phyloP scores from a whole-genome alignment of 2,113 vertebrate species.

The Cynopterus brachyotis region DNA sequence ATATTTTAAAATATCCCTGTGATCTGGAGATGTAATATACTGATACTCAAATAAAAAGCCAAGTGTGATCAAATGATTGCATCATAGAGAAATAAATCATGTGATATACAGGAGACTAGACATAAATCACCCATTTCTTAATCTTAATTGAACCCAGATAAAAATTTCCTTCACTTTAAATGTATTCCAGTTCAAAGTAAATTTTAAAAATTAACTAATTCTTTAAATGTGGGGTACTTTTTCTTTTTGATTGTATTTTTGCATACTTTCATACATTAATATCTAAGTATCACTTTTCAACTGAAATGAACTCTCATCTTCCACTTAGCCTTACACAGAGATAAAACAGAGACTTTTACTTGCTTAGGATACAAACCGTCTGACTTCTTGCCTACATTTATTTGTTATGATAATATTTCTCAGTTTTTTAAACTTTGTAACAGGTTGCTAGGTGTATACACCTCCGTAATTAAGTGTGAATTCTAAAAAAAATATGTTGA shows the following conservation, averaged over 20 bases:
- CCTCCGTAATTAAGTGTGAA: neutral
- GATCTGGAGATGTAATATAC: neutral
- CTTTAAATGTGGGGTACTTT: neutral
- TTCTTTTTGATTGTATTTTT: neutral
- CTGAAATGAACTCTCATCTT: neutral
- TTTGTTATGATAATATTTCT: neutral
- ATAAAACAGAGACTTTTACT: neutral
- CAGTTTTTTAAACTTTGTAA: neutral
- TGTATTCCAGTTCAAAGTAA: neutral
- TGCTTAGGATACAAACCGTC: neutral
- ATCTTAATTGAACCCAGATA: neutral
- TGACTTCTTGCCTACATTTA: neutral
- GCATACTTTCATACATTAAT: neutral
- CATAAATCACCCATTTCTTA: neutral
- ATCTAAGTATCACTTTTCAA: neutral
- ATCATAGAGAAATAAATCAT: neutral
- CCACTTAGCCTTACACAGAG: neutral
- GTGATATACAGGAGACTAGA: neutral
- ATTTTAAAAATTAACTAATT: neutral
- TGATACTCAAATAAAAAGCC: neutral
- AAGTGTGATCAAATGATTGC: neutral
- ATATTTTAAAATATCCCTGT: neutral
- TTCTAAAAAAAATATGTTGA: neutral
- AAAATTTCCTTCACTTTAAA: neutral
- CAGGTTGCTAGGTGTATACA: neutral